These are phyloP conservation scores for Hyperoodon ampullatus DNA, from an alignment of 2,113 vertebrate species.

Conservation along the genomic window DNA sequence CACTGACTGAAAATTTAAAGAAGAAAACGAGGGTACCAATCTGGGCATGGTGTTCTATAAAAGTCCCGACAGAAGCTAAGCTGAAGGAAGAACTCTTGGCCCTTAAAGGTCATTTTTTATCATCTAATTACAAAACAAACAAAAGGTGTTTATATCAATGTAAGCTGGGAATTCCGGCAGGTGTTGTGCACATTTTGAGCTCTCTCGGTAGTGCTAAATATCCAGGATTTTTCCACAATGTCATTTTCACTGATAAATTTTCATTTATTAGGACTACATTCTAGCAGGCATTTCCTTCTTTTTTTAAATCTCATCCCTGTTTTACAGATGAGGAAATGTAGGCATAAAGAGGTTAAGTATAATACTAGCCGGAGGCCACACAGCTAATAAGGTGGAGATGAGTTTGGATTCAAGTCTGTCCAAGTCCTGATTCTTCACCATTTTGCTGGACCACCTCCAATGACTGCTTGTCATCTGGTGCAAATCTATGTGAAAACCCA, in stretches of 20 bases:
- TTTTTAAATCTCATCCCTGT: neutral
- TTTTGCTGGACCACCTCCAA: neutral
- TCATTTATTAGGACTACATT: neutral
- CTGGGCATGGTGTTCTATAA: neutral
- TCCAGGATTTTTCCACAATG: neutral
- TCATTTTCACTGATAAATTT: neutral
- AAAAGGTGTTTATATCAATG: neutral
- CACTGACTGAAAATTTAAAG: neutral
- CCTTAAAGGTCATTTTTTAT: neutral
- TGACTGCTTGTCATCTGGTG: neutral
- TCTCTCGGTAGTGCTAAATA: neutral
- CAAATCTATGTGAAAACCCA: neutral
- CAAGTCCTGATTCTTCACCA: neutral
- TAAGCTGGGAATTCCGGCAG: neutral
- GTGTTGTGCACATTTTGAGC: neutral
- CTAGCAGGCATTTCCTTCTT: neutral
- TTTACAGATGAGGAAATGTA: slow-evolving; percentile 44
- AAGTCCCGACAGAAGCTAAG: neutral
- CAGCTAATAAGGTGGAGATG: neutral
- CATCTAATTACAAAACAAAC: neutral
- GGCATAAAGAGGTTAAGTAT: neutral
- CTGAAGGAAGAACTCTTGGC: neutral
- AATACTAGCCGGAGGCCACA: neutral
- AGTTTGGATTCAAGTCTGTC: neutral
- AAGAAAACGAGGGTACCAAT: neutral